Evolutionary conservation across 2,113 vertebrate species (phyloP).

Genomic region (Otolemur garnettii): DNA sequence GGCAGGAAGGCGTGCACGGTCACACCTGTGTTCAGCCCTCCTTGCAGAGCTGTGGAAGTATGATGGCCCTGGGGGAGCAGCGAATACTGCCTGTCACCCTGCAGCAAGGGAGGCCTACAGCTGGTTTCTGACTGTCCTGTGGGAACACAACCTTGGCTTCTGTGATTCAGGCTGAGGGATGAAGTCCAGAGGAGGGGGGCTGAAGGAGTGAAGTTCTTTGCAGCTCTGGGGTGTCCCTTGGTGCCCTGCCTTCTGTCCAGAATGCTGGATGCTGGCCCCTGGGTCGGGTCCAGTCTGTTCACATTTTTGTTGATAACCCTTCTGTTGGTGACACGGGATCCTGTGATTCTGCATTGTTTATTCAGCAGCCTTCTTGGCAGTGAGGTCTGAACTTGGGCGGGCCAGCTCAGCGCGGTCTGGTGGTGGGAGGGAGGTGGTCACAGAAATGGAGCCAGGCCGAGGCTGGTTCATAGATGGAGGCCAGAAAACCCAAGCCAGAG

Average conservation of each 20-base stretch:
- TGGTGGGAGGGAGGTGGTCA: constrained; percentile 36
- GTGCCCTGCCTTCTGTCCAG: not conserved
- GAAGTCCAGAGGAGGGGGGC: not conserved
- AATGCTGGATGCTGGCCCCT: not conserved
- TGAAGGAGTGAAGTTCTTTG: not conserved
- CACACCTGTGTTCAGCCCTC: not conserved
- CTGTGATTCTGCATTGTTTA: not conserved
- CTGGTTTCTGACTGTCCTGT: not conserved
- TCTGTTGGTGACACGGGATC: not conserved
- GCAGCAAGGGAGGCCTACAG: not conserved
- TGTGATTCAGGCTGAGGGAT: not conserved
- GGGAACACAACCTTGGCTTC: not conserved
- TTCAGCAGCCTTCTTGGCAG: constrained; percentile 33
- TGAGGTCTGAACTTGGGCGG: not conserved
- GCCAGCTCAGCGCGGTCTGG: not conserved
- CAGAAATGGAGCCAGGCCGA: not conserved
- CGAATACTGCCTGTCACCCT: not conserved
- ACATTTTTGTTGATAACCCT: not conserved
- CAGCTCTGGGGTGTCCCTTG: not conserved
- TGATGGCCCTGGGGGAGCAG: not conserved
- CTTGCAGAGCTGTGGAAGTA: not conserved
- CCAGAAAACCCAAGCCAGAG: not conserved
- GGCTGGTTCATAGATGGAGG: not conserved
- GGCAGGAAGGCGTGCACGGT: not conserved
- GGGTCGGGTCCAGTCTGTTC: not conserved